A percentile compares a stretch with the other conserved stretches of the same genome.
Conservation (phyloP, 2,113 vertebrate genomes). For the Pantherophis guttatus region DNA sequence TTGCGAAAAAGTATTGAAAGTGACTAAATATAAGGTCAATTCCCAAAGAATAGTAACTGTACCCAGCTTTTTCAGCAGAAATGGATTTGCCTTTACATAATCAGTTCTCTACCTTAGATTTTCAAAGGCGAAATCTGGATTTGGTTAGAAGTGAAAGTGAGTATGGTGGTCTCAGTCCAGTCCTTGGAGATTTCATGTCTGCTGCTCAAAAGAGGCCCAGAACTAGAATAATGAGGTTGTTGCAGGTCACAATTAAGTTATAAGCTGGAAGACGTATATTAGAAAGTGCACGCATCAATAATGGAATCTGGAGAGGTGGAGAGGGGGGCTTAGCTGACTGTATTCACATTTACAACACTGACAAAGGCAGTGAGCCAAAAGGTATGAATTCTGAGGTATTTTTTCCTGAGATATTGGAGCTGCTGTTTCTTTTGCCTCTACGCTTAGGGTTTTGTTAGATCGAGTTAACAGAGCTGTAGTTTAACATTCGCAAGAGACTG, state of each 20-base stretch:
- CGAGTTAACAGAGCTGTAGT: slow-evolving; percentile 21
- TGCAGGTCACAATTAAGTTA: slow-evolving; percentile 36
- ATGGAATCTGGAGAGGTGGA: slow-evolving; percentile 10
- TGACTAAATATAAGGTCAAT: slow-evolving; percentile 36
- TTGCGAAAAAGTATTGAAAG: slow-evolving; percentile 46
- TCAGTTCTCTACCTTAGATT: slow-evolving; percentile 47
- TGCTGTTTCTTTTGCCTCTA: slow-evolving; percentile 40
- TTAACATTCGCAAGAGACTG: slow-evolving; percentile 27
- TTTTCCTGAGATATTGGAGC: slow-evolving; percentile 44
- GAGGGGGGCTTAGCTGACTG: slow-evolving; percentile 37
- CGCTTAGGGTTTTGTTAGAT: slow-evolving; percentile 26
- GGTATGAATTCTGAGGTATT: slow-evolving; percentile 40
- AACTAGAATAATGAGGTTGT: slow-evolving; percentile 36
- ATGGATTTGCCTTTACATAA: slow-evolving; percentile 48
- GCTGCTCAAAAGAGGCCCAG: slow-evolving; percentile 34
- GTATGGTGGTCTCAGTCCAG: slow-evolving; percentile 31
- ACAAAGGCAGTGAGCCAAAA: slow-evolving; percentile 34
- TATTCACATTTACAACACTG: background rate
- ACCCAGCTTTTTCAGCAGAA: slow-evolving; percentile 50
- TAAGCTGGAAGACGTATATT: slow-evolving; percentile 27
- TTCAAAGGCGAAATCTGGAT: slow-evolving; percentile 53
- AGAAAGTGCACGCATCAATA: slow-evolving; percentile 35
- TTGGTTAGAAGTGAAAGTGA: slow-evolving; percentile 60
- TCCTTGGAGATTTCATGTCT: slow-evolving; percentile 42
- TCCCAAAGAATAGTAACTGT: slow-evolving; percentile 52